phyloP scores from a whole-genome alignment of 2,888 invertebrate genomes.

The Drosophila heteroneura region DNA sequence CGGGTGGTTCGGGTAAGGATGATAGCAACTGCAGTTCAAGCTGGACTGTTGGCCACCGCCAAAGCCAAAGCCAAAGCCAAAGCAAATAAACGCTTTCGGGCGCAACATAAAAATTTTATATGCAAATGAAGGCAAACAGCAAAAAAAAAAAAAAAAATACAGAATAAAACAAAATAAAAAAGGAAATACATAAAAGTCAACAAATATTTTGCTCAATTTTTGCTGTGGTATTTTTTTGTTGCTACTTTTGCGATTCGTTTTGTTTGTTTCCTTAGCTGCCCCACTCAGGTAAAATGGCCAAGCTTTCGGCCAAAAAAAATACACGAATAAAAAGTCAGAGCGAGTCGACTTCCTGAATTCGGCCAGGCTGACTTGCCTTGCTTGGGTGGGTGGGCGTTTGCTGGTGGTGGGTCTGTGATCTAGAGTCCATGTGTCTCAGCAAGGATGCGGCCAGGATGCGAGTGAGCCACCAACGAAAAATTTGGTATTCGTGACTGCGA shows the following conservation, averaged over 20 bases:
- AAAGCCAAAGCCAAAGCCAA: slow-evolving; percentile 44
- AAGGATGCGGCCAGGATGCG: slow-evolving; percentile 34
- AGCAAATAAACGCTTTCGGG: slow-evolving; percentile 78
- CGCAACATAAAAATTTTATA: slow-evolving; percentile 77
- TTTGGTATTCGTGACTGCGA: slow-evolving; percentile 62
- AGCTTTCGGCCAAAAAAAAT: slow-evolving; percentile 6
- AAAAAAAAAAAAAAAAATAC: slow-evolving; percentile 14
- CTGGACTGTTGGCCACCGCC: slow-evolving; percentile 14
- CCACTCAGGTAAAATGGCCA: slow-evolving; percentile 44
- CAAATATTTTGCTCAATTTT: slow-evolving; percentile 61
- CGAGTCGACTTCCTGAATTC: slow-evolving; percentile 26
- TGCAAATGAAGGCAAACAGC: slow-evolving; percentile 77
- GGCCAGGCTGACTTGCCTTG: slow-evolving; percentile 9
- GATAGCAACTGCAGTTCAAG: slow-evolving; percentile 41
- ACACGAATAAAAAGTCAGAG: not conserved
- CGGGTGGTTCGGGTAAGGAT: not conserved
- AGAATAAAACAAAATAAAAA: slow-evolving; percentile 8
- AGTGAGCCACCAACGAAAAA: slow-evolving; percentile 22
- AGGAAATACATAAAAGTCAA: slow-evolving; percentile 57
- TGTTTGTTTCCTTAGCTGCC: slow-evolving; percentile 33
- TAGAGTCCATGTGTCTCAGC: slow-evolving; percentile 25
- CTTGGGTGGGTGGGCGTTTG: not conserved
- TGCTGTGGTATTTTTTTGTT: slow-evolving; percentile 23
- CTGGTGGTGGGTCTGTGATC: not conserved
- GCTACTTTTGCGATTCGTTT: slow-evolving; percentile 28